Conservation (phyloP, 2,113 vertebrate species). For the Boulengeromyrus knoepffleri region DNA sequence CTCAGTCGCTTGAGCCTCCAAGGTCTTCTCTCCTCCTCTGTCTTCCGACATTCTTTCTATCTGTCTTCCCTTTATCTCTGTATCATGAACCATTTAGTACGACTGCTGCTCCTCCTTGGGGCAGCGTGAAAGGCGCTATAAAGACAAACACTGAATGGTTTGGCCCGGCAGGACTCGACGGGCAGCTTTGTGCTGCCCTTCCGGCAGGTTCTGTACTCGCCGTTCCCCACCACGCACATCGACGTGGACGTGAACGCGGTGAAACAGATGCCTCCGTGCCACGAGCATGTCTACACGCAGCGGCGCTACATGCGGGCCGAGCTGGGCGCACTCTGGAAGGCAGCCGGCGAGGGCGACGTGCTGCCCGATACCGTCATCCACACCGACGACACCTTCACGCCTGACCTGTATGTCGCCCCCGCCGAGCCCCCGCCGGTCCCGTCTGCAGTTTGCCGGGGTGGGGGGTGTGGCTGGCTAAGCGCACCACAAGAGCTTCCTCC, state of each 20-base stretch:
- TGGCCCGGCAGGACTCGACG: conserved; percentile 73
- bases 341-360: conserved; percentile 83
- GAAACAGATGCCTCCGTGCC: conserved; percentile 95
- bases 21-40: neutral
- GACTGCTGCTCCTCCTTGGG: neutral
- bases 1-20: neutral
- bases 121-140: neutral
- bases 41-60: neutral
- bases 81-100: neutral
- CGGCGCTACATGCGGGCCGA: conserved; percentile 85
- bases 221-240: conserved; percentile 90
- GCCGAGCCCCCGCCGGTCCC: neutral
- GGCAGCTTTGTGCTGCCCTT: conserved; percentile 93
- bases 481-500: neutral
- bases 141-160: neutral
- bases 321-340: conserved; percentile 81
- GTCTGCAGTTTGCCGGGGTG: neutral
- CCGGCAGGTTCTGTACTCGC: conserved; percentile 91
- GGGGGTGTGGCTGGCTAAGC: neutral
- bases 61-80: neutral
- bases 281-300: conserved; percentile 91
- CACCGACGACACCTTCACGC: conserved; percentile 85
- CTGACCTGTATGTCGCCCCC: conserved; percentile 70
- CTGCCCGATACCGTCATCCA: conserved; percentile 79
- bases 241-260: conserved; percentile 95